Percentiles rank a stretch among this genome's conserved stretches.
These are phyloP conservation scores for Luehdorfia chinensis DNA, from an alignment of 1,140 invertebrate species.

Conservation along the genomic window DNA sequence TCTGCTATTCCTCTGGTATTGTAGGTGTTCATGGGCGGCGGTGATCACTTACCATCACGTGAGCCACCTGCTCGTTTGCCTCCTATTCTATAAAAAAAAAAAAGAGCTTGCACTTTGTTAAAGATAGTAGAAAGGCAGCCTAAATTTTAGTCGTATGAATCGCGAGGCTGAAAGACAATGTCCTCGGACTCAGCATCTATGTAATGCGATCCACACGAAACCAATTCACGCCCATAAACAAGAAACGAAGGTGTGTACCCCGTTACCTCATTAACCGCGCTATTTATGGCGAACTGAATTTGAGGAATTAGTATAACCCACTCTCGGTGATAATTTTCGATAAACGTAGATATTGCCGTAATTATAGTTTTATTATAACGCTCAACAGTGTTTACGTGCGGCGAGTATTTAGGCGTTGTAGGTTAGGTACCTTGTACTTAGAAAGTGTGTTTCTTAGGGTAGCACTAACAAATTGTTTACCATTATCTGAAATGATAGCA, in stretches of 20 bases:
- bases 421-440: slow-evolving; percentile 25
- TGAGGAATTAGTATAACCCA: slow-evolving; percentile 18
- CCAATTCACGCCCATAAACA: slow-evolving; percentile 9
- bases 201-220: no score
- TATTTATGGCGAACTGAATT: slow-evolving; percentile 18
- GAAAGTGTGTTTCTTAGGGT: slow-evolving; percentile 9
- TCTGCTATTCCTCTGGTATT: no score
- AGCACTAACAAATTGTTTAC: slow-evolving; percentile 41
- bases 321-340: slow-evolving; percentile 14
- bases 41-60: no score
- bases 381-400: no score
- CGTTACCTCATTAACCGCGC: slow-evolving; percentile 16
- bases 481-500: slow-evolving; percentile 60
- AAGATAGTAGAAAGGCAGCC: no score
- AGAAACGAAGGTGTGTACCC: slow-evolving; percentile 20
- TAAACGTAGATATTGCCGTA: slow-evolving; percentile 13
- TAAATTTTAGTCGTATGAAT: no score
- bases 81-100: no score
- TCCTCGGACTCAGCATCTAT: no score
- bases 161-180: no score
- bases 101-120: no score
- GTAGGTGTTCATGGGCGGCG: no score
- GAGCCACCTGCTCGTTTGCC: no score
- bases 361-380: slow-evolving; percentile 46
- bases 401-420: slow-evolving; percentile 49